Evolutionary conservation across 2,797 vertebrate species (phyloP), one percentile per base, ranked within the genome.

Genomic region (Brachyrhaphis roseni): DNA sequence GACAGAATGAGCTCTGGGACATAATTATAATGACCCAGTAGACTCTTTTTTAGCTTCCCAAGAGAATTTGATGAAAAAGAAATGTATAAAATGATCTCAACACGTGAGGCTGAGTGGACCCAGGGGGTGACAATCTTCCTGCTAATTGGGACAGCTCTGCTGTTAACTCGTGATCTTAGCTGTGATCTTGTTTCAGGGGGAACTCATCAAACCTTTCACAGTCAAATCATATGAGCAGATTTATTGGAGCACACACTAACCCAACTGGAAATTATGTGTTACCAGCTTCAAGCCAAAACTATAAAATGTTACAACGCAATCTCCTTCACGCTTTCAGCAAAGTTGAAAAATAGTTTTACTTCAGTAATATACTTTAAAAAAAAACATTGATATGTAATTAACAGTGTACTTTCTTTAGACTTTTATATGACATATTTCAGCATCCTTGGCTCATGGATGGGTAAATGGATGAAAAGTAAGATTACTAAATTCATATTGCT

Each of bases 61-160:
- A 31, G 87, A 83, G 86, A 86, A 84, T 80, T 62, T 1, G 4
- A 16, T n/a, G 77, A 72, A 75, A 89, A 13, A 28, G 78, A 80
- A 78, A 90, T 79, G 74, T 77, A 72, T 78, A 20, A 84, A 84
- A 83, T 46, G 53, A 90, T 79, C 85, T 89, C 81, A 77, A 82
- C 82, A 89, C 46, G 45, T 89, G 88, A 46, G 76, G 28, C 77
- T 0, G 31, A 82, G 75, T 75, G 26, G 55, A 57, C 76, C 87
- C 75, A 0, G 0, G 70, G 78, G 79, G 51, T 57, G 73, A 78
- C 75, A 82, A 13, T 84, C 84, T 87, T 51, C 51, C 72, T 71
- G 39, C 84, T 77, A 90, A 92, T 47, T 81, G 70, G 86, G 77
- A 45, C 86, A 84, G 46, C 8, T 0, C 41, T 62, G 45, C 26